phyloP scores from a whole-genome alignment of 2,888 invertebrate species.

The Trachelus troglodyta region DNA sequence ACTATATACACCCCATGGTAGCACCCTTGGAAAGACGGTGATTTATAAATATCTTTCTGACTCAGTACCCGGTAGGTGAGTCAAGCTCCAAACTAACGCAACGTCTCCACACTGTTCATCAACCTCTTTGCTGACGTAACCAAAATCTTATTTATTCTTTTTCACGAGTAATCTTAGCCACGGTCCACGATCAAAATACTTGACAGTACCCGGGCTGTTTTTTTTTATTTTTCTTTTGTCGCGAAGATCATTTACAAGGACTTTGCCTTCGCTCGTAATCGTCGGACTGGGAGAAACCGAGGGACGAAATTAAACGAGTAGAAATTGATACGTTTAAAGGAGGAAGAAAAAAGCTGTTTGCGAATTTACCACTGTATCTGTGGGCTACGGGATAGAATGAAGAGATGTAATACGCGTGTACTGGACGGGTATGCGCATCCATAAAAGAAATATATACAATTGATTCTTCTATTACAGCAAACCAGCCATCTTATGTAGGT shows the following conservation, averaged over 20 bases:
- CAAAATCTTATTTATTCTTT: neutral
- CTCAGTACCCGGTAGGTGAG: conserved; percentile 47
- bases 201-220: neutral
- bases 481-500: neutral
- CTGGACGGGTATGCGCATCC: neutral
- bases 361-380: neutral
- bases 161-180: neutral
- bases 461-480: neutral
- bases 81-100: conserved; percentile 46
- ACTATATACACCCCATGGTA: neutral
- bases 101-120: neutral
- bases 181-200: neutral
- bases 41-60: conserved; percentile 54
- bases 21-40: neutral
- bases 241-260: neutral
- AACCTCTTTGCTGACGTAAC: neutral
- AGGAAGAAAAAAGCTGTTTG: neutral
- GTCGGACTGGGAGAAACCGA: neutral
- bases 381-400: neutral
- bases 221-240: neutral
- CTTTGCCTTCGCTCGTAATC: neutral
- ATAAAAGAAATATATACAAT: neutral
- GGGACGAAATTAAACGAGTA: neutral
- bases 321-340: neutral
- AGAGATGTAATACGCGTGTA: neutral